Evolutionary conservation across 2,113 vertebrate genomes (phyloP), one percentile per base, ranked within the genome.

Genomic region (Lethenteron reissneri): DNA sequence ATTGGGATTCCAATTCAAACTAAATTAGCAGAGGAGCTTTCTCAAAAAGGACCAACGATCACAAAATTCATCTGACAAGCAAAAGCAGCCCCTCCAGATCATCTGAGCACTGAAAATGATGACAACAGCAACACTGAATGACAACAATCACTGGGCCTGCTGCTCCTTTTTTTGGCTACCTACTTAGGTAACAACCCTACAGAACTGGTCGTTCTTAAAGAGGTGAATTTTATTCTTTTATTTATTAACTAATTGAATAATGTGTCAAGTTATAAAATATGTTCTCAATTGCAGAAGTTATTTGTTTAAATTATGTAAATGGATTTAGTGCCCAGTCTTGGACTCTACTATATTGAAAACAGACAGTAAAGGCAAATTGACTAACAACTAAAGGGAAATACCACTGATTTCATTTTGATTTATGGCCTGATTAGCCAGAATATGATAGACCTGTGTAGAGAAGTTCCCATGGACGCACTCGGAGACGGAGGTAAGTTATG

Each of bases 11-110:
- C 21, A 21, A 21, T 74, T 10, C 60, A 72, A 72, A 75, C 3
- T 4, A 74, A 74, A 73, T 56, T 74, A 68, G 70, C 73, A 71
- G 71, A 75, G 41, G 73, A 71, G 62, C 17, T 75, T 19, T 71
- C 70, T 10, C 72, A 57, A 60, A 75, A 75, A 72, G 70, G 12
- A 75, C 68, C 56, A 19, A 71, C 19, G 21, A 72, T 74, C 71
- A 72, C 69, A 70, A 70, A 70, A 70, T 11, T 70, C 12, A 70
- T n/a, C 69, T 41, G n/a, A 70, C 69, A 70, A 70, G 69, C 69
- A 70, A 70, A 70, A 70, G 69, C 69, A 70, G 69, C 69, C 21
- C 21, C 21, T 21, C 21, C 21, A 21, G 21, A 21, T 21, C 21
- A 21, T 21, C 21, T 21, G 69, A 70, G 69, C 69, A 70, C 69